Evolutionary conservation across 2,888 invertebrate genomes (phyloP).

Genomic region (Sylvicola cinctus): DNA sequence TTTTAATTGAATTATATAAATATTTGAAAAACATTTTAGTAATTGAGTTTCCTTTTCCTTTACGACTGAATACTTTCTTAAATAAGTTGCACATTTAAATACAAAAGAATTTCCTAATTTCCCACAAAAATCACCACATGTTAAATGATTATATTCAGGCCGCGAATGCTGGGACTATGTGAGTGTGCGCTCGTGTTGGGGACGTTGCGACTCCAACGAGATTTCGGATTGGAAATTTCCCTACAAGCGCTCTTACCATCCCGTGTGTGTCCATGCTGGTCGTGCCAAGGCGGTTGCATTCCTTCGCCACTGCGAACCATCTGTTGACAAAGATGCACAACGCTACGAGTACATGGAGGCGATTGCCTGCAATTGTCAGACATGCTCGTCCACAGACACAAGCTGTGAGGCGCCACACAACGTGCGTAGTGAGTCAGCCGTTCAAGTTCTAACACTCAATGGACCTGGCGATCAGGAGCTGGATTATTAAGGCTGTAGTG

Average conservation of each 20-base stretch:
- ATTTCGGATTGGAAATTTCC: slow-evolving; percentile 81
- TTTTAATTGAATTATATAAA: too few relatives aligned
- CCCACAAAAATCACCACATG: too few relatives aligned
- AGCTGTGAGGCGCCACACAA: slow-evolving; percentile 42
- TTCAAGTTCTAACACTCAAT: slow-evolving; percentile 17
- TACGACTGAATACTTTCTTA: too few relatives aligned
- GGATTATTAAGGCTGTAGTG: slow-evolving; percentile 16
- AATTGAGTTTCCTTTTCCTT: too few relatives aligned
- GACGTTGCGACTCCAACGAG: slow-evolving; percentile 66
- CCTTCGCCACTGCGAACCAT: slow-evolving; percentile 54
- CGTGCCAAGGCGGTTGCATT: slow-evolving; percentile 40
- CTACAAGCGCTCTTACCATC: slow-evolving; percentile 66
- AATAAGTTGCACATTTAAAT: too few relatives aligned
- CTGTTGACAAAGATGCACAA: slow-evolving; percentile 44
- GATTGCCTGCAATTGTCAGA: slow-evolving; percentile 49
- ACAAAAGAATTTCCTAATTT: too few relatives aligned
- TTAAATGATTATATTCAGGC: slow-evolving; percentile 27
- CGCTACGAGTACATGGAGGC: slow-evolving; percentile 63
- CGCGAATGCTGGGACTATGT: slow-evolving; percentile 54
- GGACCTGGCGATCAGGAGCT: slow-evolving; percentile 18
- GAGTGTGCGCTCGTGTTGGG: slow-evolving; percentile 59
- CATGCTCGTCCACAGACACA: slow-evolving; percentile 45
- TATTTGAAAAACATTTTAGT: slow-evolving; percentile 15
- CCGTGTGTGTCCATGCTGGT: slow-evolving; percentile 63
- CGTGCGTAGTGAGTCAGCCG: slow-evolving; percentile 16